phyloP scores from a whole-genome alignment of 2,113 vertebrate genomes.

The Solea solea region DNA sequence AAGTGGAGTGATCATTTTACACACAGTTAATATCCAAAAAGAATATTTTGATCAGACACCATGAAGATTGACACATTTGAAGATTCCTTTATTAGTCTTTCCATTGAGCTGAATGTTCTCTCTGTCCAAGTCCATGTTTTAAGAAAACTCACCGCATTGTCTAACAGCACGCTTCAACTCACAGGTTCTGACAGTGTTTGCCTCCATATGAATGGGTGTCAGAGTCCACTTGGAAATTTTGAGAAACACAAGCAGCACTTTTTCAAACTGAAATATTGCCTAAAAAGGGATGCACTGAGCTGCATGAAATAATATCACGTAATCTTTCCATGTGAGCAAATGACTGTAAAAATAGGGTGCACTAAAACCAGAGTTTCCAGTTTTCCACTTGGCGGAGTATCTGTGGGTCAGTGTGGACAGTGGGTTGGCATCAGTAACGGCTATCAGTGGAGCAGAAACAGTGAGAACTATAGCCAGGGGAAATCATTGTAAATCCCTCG shows the following conservation, averaged over 20 bases:
- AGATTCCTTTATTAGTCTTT: conserved; percentile 12
- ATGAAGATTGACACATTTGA: conserved; percentile 1
- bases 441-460: conserved; percentile 49
- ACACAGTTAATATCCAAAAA: conserved; percentile 12
- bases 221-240: neutral
- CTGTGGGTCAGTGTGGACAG: conserved; percentile 28
- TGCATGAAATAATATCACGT: neutral
- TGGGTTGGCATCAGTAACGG: conserved; percentile 35
- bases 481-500: conserved; percentile 68
- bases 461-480: conserved; percentile 45
- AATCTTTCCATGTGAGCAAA: conserved; percentile 8
- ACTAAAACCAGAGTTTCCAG: conserved; percentile 16
- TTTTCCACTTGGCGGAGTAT: conserved; percentile 44
- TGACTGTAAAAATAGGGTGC: neutral
- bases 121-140: conserved; percentile 4
- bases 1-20: conserved; percentile 6
- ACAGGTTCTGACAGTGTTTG: neutral
- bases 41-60: conserved; percentile 8
- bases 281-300: neutral
- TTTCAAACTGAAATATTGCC: neutral
- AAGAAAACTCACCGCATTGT: conserved; percentile 6
- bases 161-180: neutral
- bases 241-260: neutral
- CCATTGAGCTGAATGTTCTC: conserved; percentile 9
- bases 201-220: neutral